Base-by-base conservation (phyloP, 2,113 vertebrate species). In the Ammodytes marinus region DNA sequence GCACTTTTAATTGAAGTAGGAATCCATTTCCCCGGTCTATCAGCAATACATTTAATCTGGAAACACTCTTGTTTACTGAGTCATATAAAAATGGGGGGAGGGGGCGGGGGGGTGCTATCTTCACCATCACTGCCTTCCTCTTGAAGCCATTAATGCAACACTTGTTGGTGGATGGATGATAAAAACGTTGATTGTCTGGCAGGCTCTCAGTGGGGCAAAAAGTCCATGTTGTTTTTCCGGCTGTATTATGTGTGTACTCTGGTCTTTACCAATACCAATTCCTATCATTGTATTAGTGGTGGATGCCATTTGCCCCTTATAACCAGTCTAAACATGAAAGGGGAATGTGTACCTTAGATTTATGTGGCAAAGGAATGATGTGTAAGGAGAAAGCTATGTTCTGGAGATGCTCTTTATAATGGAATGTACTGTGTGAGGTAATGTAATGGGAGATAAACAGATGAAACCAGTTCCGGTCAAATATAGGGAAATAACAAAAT, bases 301-400 rank as follows among this genome's bases (percentile, higher is more conserved):
- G 15, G 19, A 50, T 19, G 54, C 54, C 5, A 12, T 42, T 52
- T 45, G 40, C n/a, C 37, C 27, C 39, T 7, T 7, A 35, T 50
- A 37, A 46, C 68, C n/a, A 14, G 59, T 79, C 13, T 19, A 75
- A 70, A 39, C 70, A 55, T 35, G 82, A 58, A 11, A 11, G 66
- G 27, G 54, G 39, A 57, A 73, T 49, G 42, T 45, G 17, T 63
- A 7, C 3, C 3, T 50, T 6, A 42, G 39, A 77, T 73, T 74
- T 35, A 78, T 77, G 52, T 43, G 57, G 42, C 61, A 47, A 27
- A 8, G 13, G 42, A n/a, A 68, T 47, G 8, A 65, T 71, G 14
- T 63, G 10, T 71, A 12, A 17, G 52, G 4, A 40, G 54, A 58
- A 54, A 12, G 19, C 9, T 64, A 43, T 70, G 50, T 50, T 45